phyloP scores from a whole-genome alignment of 2,113 vertebrate species.

The Cyanoramphus novaezelandiae region DNA sequence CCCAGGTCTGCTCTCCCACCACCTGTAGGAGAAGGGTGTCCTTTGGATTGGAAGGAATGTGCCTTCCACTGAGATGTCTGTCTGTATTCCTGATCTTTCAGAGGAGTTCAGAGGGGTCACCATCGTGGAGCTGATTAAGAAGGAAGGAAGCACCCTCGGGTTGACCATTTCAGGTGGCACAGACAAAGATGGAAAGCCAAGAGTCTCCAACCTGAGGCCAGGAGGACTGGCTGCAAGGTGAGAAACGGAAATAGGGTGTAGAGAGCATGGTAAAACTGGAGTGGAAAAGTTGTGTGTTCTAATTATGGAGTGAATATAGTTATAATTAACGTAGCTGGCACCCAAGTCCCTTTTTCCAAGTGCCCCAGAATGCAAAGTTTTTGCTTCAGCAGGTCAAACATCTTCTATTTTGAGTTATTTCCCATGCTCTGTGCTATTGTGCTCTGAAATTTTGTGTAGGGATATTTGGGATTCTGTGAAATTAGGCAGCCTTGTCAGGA shows the following conservation, averaged over 20 bases:
- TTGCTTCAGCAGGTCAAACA: background rate
- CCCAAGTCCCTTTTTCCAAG: background rate
- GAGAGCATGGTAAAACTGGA: background rate
- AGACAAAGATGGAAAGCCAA: slow-evolving; percentile 94
- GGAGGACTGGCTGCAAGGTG: slow-evolving; percentile 96
- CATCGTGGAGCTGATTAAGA: slow-evolving; percentile 94
- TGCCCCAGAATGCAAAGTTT: background rate
- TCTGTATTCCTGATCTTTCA: slow-evolving; percentile 56
- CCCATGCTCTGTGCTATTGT: slow-evolving; percentile 3
- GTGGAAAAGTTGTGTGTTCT: background rate
- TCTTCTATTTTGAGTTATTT: slow-evolving; percentile 42
- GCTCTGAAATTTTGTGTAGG: slow-evolving; percentile 13
- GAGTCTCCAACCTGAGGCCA: slow-evolving; percentile 92
- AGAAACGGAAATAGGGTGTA: slow-evolving; percentile 44
- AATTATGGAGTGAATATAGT: background rate
- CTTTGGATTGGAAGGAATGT: background rate
- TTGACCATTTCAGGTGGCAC: slow-evolving; percentile 97
- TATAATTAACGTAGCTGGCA: slow-evolving; percentile 1
- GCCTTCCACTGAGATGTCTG: background rate
- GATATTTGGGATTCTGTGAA: slow-evolving; percentile 46
- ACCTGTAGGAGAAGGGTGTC: background rate
- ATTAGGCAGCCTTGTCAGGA: slow-evolving; percentile 52
- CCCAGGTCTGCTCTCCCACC: background rate
- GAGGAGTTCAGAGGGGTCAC: slow-evolving; percentile 93
- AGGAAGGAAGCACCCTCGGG: slow-evolving; percentile 93